Evolutionary conservation across 1,140 invertebrate genomes (phyloP), one percentile per base, ranked within the genome.

Genomic region (Procambarus virginalis): DNA sequence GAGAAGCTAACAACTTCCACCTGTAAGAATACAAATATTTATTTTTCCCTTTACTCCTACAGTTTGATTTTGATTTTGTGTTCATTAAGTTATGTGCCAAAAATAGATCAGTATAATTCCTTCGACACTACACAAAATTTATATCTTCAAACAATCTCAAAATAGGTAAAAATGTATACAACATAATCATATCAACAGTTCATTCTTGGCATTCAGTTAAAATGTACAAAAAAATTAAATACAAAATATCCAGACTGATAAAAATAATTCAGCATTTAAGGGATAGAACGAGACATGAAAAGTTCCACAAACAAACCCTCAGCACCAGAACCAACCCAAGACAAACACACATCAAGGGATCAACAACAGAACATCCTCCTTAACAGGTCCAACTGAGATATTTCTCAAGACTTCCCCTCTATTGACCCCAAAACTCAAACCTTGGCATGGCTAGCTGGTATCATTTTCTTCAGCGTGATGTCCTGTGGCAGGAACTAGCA

Each of bases 41-140:
- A 84, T 73, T n/a, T 70, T 84, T 84, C 68, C 68, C 68, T 84
- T 83, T 68, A 73, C n/a, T 84, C 60, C 81, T 84, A 84, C 81
- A 70, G 2, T 84, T 73, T 84, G 81, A 84, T 84, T 84, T 84
- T 84, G 81, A 84, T 84, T 73, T 70, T 84, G 45, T 84, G 81
- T 84, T 83, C 81, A 70, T 84, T 84, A 84, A 84, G 81, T 84
- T 55, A 84, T 84, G 81, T 84, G 81, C 81, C 81, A 84, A 84
- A 84, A 84, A 84, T 84, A 84, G 81, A 84, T 68, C 17, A 84
- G 73, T 84, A 84, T 84, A 84, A 84, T n/a, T 84, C 81, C 81
- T 84, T 84, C 68, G 48, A 70, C 68, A 73, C 64, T 68, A 84
- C 81, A 84, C 45, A 73, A 84, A 84, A 84, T 17, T 70, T 84